phyloP scores from a whole-genome alignment of 2,888 invertebrate species.

The Dryococelus australis region DNA sequence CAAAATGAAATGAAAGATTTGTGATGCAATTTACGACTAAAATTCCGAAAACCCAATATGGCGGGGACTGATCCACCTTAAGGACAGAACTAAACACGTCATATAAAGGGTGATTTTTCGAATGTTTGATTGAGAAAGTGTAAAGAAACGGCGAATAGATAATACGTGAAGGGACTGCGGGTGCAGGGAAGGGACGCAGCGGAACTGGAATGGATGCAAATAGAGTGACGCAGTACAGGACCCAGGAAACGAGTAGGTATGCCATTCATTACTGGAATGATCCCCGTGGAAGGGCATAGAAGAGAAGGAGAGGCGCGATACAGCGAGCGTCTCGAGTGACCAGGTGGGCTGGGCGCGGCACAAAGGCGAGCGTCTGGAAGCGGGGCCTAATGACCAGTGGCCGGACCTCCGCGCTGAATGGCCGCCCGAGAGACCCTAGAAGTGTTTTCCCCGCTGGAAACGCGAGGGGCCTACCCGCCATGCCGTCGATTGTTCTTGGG shows the following conservation, averaged over 20 bases:
- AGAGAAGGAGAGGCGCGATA: neutral
- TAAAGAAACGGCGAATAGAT: neutral
- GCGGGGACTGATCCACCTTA: too few species aligned
- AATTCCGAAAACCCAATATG: too few species aligned
- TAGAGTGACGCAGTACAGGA: neutral
- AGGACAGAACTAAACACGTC: too few species aligned
- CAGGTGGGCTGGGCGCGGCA: neutral
- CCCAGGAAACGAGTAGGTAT: neutral
- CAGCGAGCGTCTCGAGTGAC: neutral
- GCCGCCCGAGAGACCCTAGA: neutral
- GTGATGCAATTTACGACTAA: too few species aligned
- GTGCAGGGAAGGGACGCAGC: neutral
- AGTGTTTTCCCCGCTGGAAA: neutral
- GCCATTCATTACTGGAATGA: neutral
- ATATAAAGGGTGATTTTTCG: too few species aligned
- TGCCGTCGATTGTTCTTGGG: neutral
- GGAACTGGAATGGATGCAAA: neutral
- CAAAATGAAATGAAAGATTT: too few species aligned
- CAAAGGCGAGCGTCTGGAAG: neutral
- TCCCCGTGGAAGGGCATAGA: neutral
- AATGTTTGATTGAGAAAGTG: too few species aligned
- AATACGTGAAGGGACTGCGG: neutral
- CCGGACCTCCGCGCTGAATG: neutral
- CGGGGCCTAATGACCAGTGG: neutral
- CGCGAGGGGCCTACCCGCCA: too few species aligned